Evolutionary conservation across 2,888 invertebrate species (phyloP).

Genomic region (Spialia ferax): DNA sequence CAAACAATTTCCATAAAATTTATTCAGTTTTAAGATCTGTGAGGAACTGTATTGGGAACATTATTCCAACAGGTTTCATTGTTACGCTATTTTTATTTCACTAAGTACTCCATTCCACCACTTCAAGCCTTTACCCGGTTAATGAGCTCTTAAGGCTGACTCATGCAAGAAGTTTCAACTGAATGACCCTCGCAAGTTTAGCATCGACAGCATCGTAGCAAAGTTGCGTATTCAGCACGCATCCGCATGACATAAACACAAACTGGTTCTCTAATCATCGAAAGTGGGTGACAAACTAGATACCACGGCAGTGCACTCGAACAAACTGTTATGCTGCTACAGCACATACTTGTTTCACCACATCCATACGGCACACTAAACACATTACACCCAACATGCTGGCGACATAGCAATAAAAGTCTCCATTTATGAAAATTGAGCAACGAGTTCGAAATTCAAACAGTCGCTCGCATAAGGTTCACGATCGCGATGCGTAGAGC

Average conservation of each 20-base stretch:
- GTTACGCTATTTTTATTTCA: background rate
- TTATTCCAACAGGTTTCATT: conserved; percentile 2
- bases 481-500: conserved; percentile 57
- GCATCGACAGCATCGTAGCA: conserved; percentile 62
- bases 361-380: conserved; percentile 68
- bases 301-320: conserved; percentile 72
- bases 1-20: background rate
- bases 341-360: conserved; percentile 67
- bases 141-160: conserved; percentile 1
- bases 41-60: background rate
- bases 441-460: conserved; percentile 40
- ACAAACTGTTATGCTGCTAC: conserved; percentile 60
- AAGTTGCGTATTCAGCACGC: conserved; percentile 26
- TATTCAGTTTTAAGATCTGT: background rate
- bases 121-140: background rate
- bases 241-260: conserved; percentile 48
- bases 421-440: conserved; percentile 38
- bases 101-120: background rate
- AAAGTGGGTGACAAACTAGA: conserved; percentile 69
- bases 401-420: conserved; percentile 18
- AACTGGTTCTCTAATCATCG: conserved; percentile 65
- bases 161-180: conserved; percentile 17
- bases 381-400: conserved; percentile 51
- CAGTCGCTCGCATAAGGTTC: conserved; percentile 48
- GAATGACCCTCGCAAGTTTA: conserved; percentile 38